Conservation (phyloP, 2,888 invertebrate genomes). For the Ryuthela nishihirai region DNA sequence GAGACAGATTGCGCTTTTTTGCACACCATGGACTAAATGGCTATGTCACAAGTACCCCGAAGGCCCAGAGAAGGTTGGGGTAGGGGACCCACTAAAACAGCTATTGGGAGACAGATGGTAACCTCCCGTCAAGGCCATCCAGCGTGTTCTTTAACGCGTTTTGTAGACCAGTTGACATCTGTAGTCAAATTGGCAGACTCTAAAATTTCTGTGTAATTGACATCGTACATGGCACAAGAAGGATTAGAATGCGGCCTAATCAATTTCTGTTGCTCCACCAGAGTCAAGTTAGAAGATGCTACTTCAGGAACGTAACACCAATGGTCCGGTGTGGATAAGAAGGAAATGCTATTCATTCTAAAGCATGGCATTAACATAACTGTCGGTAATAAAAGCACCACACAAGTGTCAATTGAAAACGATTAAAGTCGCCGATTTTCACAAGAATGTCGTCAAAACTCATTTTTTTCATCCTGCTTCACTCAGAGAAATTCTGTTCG, state of each 20-base stretch:
- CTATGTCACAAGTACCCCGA: too few species aligned
- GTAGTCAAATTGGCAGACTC: slow-evolving; percentile 43
- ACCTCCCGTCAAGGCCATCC: too few species aligned
- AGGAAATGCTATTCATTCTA: slow-evolving; percentile 8
- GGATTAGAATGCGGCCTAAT: not conserved
- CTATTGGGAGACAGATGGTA: too few species aligned
- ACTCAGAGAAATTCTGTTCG: too few species aligned
- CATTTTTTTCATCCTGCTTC: too few species aligned
- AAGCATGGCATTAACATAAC: slow-evolving; percentile 80
- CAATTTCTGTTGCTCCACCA: not conserved
- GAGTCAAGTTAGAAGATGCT: not conserved
- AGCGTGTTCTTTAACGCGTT: too few species aligned
- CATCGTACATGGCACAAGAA: slow-evolving; percentile 68
- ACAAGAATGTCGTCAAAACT: slow-evolving; percentile 55
- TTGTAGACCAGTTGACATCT: slow-evolving; percentile 51
- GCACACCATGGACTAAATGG: too few species aligned
- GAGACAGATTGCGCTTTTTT: too few species aligned
- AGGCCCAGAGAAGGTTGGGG: too few species aligned
- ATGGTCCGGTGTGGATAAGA: slow-evolving; percentile 53
- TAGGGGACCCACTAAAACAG: too few species aligned
- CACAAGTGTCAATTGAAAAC: slow-evolving; percentile 71
- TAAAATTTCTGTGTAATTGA: slow-evolving; percentile 58
- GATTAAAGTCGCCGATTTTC: slow-evolving; percentile 82
- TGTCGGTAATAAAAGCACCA: slow-evolving; percentile 82
- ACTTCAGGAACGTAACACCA: slow-evolving; percentile 72